phyloP scores from a whole-genome alignment of 2,797 vertebrate genomes.

The Amazona ochrocephala region DNA sequence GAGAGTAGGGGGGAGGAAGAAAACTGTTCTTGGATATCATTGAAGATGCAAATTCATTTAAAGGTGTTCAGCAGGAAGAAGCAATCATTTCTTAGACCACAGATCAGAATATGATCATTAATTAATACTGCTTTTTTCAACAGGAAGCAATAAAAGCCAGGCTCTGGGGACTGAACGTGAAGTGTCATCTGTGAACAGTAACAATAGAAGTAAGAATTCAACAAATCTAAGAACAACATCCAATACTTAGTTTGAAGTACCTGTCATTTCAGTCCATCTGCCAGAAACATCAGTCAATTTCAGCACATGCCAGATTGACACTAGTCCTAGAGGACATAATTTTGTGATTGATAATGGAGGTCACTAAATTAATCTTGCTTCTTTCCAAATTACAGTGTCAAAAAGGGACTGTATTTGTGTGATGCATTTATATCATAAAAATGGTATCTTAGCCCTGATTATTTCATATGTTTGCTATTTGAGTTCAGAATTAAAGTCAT shows the following conservation, averaged over 20 bases:
- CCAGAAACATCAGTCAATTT: background rate
- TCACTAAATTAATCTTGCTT: background rate
- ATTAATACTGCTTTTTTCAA: background rate
- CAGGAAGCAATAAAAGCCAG: background rate
- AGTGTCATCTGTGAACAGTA: background rate
- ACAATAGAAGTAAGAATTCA: background rate
- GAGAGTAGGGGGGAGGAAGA: background rate
- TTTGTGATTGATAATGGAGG: background rate
- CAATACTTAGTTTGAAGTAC: background rate
- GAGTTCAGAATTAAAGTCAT: background rate
- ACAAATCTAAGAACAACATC: background rate
- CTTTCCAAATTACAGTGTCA: background rate
- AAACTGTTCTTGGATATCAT: constrained; percentile 46
- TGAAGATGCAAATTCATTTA: constrained; percentile 58
- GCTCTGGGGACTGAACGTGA: background rate
- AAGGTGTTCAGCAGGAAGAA: constrained; percentile 34
- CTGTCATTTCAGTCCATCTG: background rate
- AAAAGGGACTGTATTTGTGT: background rate
- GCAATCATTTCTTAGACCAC: background rate
- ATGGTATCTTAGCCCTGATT: background rate
- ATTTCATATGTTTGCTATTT: background rate
- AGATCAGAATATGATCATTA: background rate
- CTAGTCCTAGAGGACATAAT: background rate
- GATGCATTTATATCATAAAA: background rate
- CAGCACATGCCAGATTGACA: background rate